Conservation (phyloP, 2,888 invertebrate species). For the Oasisia sp. region DNA sequence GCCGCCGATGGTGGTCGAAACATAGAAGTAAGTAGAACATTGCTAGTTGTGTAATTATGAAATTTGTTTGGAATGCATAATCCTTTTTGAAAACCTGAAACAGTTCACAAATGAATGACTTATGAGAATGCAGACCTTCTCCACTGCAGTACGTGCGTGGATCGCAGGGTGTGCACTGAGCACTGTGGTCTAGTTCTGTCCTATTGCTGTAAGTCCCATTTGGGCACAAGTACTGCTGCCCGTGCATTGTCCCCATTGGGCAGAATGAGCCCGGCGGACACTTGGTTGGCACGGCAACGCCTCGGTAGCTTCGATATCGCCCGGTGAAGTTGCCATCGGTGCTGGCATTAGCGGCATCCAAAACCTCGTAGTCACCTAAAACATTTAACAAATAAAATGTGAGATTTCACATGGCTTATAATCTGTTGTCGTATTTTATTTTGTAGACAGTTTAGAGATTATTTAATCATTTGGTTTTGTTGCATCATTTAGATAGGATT, state of each 20-base stretch:
- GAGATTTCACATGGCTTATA: neutral
- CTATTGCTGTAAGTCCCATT: constrained; percentile 58
- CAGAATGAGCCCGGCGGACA: constrained; percentile 62
- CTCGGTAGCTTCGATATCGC: constrained; percentile 49
- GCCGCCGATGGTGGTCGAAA: too few species aligned
- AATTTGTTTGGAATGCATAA: too few species aligned
- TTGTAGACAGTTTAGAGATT: too few species aligned
- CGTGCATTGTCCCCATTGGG: constrained; percentile 51
- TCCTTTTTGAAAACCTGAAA: too few species aligned
- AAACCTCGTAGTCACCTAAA: constrained; percentile 57
- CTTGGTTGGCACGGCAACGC: constrained; percentile 54
- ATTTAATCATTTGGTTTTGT: too few species aligned
- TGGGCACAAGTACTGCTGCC: constrained; percentile 56
- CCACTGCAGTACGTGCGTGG: constrained; percentile 59
- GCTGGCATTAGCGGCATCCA: constrained; percentile 53
- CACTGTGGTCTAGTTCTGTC: constrained; percentile 50
- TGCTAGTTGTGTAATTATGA: too few species aligned
- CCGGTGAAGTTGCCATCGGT: constrained; percentile 55
- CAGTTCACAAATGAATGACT: neutral
- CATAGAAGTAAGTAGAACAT: too few species aligned
- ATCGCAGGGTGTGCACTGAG: constrained; percentile 60
- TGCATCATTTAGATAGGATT: too few species aligned
- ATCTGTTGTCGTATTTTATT: neutral
- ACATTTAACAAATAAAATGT: neutral
- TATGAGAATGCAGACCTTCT: constrained; percentile 46